Evolutionary conservation across 2,113 vertebrate genomes (phyloP).

Genomic region (Perognathus longimembris): DNA sequence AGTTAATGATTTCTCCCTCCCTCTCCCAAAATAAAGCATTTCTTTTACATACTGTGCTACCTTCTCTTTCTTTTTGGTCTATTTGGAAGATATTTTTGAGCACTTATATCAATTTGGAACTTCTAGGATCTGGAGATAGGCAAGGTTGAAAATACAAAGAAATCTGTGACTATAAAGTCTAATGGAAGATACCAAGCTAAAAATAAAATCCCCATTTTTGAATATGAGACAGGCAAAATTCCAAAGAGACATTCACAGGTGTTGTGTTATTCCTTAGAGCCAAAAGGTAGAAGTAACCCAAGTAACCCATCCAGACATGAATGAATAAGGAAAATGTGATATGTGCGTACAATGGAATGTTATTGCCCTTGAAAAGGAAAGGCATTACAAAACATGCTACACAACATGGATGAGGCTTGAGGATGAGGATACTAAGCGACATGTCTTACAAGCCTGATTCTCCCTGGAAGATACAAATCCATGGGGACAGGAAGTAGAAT

Average conservation of each 20-base stretch:
- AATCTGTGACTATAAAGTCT: neutral
- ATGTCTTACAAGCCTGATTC: neutral
- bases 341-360: neutral
- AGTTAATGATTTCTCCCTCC: neutral
- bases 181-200: neutral
- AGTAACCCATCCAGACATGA: neutral
- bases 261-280: neutral
- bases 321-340: neutral
- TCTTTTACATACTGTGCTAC: neutral
- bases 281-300: neutral
- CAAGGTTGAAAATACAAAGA: slow-evolving; percentile 8
- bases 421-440: neutral
- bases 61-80: neutral
- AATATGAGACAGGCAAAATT: neutral
- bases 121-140: neutral
- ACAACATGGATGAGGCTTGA: neutral
- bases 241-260: neutral
- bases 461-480: neutral
- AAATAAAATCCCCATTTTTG: neutral
- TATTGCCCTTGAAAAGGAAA: neutral
- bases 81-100: slow-evolving; percentile 9
- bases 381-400: neutral
- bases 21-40: neutral
- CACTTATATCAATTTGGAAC: neutral
- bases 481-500: neutral